These are phyloP conservation scores for Tetramorium alpestre DNA, from an alignment of 1,140 invertebrate genomes.

Conservation along the genomic window DNA sequence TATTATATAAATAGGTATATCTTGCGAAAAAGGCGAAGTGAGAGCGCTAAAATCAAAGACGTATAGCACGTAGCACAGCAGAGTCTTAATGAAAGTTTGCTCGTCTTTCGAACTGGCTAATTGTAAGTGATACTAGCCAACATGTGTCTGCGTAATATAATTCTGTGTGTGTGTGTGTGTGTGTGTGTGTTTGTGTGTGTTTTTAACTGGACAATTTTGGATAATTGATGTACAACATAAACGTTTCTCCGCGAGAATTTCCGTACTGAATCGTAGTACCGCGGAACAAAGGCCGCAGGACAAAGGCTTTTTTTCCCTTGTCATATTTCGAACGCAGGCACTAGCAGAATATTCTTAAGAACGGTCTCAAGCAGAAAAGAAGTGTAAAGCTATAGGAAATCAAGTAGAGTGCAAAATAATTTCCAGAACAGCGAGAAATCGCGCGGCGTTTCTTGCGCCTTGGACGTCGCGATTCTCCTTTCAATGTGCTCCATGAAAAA, in stretches of 20 bases:
- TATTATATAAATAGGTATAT: conserved; percentile 53
- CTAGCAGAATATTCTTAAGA: conserved; percentile 55
- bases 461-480: conserved; percentile 38
- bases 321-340: conserved; percentile 57
- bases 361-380: conserved; percentile 56
- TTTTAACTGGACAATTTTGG: background rate
- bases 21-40: conserved; percentile 68
- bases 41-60: conserved; percentile 67
- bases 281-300: background rate
- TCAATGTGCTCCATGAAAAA: conserved; percentile 38
- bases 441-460: conserved; percentile 43
- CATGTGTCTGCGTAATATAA: conserved; percentile 16
- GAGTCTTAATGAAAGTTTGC: conserved; percentile 56
- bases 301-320: conserved; percentile 16
- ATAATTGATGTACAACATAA: background rate
- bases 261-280: background rate
- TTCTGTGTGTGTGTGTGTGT: conserved; percentile 9
- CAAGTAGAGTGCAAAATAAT: conserved; percentile 62
- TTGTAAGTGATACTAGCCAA: conserved; percentile 36
- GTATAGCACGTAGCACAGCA: conserved; percentile 70
- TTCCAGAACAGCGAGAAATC: conserved; percentile 43
- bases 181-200: background rate
- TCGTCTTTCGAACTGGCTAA: conserved; percentile 37
- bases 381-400: conserved; percentile 62
- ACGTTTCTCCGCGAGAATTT: background rate